phyloP scores from a whole-genome alignment of 1,140 invertebrate species.

The Rhopalosiphum maidis region DNA sequence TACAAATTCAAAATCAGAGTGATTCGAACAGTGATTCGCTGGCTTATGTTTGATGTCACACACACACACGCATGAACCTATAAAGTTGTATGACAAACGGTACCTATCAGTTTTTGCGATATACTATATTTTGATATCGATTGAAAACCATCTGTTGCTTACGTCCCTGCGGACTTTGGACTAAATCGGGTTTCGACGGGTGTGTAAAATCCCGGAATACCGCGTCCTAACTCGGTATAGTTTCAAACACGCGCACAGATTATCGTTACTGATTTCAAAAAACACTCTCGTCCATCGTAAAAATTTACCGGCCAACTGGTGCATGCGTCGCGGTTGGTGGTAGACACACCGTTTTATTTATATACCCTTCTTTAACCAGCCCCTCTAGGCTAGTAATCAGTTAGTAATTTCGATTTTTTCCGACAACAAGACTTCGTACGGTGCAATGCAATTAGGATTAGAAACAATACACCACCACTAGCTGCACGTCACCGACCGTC shows the following conservation, averaged over 20 bases:
- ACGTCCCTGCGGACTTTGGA: background rate
- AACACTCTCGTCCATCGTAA: background rate
- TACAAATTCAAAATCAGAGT: background rate
- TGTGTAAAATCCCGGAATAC: background rate
- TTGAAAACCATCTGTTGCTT: background rate
- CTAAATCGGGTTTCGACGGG: background rate
- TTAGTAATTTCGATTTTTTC: background rate
- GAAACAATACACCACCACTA: background rate
- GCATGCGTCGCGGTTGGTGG: background rate
- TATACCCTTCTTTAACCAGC: background rate
- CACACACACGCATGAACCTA: background rate
- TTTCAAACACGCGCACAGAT: background rate
- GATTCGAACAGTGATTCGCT: background rate
- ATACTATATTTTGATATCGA: background rate
- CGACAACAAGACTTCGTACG: background rate
- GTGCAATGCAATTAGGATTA: conserved; percentile 11
- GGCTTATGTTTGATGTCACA: background rate
- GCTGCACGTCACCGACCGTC: background rate
- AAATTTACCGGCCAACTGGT: background rate
- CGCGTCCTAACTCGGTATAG: background rate
- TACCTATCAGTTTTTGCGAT: background rate
- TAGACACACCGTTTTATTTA: background rate
- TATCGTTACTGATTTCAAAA: background rate
- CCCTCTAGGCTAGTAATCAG: no score
- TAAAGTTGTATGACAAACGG: background rate